A percentile compares a stretch with the other conserved stretches of the same genome.
These are phyloP conservation scores for Crocallis elinguaria DNA, from an alignment of 2,888 invertebrate genomes.

Conservation along the genomic window DNA sequence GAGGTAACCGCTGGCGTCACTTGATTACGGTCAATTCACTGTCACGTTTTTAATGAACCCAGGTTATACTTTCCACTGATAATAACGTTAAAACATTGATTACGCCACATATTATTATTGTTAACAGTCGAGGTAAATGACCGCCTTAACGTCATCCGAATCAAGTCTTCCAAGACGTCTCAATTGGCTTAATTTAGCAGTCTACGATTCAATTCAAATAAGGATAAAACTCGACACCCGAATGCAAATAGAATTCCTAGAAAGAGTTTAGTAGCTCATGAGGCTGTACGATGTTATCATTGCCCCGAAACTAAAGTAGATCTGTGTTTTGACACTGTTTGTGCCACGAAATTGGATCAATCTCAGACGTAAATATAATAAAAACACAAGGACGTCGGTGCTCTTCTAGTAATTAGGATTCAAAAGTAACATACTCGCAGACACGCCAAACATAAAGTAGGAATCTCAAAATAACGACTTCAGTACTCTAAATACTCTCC, in stretches of 20 bases:
- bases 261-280: slow-evolving; percentile 22
- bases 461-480: no score
- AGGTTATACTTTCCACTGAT: slow-evolving; percentile 11
- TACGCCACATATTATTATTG: slow-evolving; percentile 4
- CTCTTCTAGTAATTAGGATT: no score
- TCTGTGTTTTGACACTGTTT: background rate
- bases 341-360: background rate
- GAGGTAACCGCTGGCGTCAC: no score
- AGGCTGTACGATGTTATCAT: slow-evolving; percentile 1
- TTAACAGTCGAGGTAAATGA: slow-evolving; percentile 28
- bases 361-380: background rate
- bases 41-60: slow-evolving; percentile 23
- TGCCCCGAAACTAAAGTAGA: slow-evolving; percentile 1
- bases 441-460: no score
- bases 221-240: slow-evolving; percentile 53
- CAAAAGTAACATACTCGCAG: no score
- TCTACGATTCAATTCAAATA: slow-evolving; percentile 49
- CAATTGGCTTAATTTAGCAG: slow-evolving; percentile 75
- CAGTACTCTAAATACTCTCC: no score
- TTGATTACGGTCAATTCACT: slow-evolving; percentile 9
- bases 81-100: slow-evolving; percentile 14
- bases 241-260: slow-evolving; percentile 31
- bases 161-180: slow-evolving; percentile 39
- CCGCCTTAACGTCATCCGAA: slow-evolving; percentile 22
- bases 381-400: no score